Conservation (phyloP, 1,140 invertebrate genomes). For the Leptinotarsa texana region DNA sequence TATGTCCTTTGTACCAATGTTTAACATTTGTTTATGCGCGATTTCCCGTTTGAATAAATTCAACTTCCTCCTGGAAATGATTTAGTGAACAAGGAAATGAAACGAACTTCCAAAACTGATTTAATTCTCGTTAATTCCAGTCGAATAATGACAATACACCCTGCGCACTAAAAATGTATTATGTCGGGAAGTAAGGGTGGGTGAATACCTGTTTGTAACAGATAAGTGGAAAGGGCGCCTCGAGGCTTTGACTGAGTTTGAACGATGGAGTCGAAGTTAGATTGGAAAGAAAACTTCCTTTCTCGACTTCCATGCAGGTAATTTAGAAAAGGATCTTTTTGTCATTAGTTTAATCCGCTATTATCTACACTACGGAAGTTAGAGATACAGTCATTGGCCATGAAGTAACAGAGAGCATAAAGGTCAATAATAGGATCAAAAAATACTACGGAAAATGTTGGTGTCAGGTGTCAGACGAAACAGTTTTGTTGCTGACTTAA, state of each 20-base stretch:
- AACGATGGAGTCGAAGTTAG: slow-evolving; percentile 9
- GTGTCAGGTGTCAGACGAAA: too few species aligned
- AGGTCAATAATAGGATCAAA: too few species aligned
- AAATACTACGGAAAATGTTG: too few species aligned
- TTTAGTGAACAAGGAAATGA: neutral
- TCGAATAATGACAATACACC: slow-evolving; percentile 5
- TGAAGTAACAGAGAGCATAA: too few species aligned
- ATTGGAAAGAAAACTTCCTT: slow-evolving; percentile 7
- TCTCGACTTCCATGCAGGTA: neutral
- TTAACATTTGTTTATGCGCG: too few species aligned
- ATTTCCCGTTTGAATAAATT: too few species aligned
- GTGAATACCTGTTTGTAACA: slow-evolving; percentile 19
- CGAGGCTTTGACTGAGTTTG: slow-evolving; percentile 6
- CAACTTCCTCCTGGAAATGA: too few species aligned
- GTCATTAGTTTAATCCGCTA: neutral
- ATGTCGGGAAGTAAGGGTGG: slow-evolving; percentile 2
- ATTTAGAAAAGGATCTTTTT: slow-evolving; percentile 7
- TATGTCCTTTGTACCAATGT: too few species aligned
- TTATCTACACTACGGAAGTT: too few species aligned
- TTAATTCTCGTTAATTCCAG: neutral
- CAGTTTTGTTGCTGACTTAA: too few species aligned
- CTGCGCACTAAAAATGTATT: slow-evolving; percentile 15
- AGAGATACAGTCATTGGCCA: too few species aligned
- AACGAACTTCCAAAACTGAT: slow-evolving; percentile 6
- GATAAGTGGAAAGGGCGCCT: slow-evolving; percentile 17